These are phyloP conservation scores for Ariopsis seemanni DNA, from an alignment of 2,113 vertebrate genomes.

Conservation along the genomic window DNA sequence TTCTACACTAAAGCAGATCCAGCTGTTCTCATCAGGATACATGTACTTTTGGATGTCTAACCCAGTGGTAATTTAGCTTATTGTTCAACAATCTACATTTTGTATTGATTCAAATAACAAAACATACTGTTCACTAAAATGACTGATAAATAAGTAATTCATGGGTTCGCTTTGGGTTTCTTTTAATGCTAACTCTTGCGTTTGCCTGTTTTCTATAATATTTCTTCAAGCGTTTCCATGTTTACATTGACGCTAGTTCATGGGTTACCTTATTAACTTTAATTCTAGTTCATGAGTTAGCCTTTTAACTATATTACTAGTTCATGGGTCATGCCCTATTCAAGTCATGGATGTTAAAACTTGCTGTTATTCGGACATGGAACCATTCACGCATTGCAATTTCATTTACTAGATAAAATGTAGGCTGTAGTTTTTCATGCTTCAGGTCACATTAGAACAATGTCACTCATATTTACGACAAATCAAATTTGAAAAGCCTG, in stretches of 20 bases:
- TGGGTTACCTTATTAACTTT: no score
- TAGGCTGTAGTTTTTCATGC: background rate
- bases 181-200: background rate
- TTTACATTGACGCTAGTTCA: no score
- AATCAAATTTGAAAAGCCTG: background rate
- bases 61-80: background rate
- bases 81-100: background rate
- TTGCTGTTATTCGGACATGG: background rate
- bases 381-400: background rate
- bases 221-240: no score
- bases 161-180: background rate
- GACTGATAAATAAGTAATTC: background rate
- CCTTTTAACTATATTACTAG: no score
- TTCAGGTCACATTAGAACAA: background rate
- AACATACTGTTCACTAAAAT: background rate
- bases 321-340: background rate
- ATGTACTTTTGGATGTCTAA: background rate
- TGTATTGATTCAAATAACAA: background rate
- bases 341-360: background rate
- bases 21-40: background rate
- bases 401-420: background rate
- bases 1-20: background rate
- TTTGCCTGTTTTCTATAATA: background rate
- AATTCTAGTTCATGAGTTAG: no score
- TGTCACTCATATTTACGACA: background rate